Percentiles rank a stretch among this genome's conserved stretches.
Conservation (phyloP, 2,888 invertebrate genomes). For the Prosapia bicincta region DNA sequence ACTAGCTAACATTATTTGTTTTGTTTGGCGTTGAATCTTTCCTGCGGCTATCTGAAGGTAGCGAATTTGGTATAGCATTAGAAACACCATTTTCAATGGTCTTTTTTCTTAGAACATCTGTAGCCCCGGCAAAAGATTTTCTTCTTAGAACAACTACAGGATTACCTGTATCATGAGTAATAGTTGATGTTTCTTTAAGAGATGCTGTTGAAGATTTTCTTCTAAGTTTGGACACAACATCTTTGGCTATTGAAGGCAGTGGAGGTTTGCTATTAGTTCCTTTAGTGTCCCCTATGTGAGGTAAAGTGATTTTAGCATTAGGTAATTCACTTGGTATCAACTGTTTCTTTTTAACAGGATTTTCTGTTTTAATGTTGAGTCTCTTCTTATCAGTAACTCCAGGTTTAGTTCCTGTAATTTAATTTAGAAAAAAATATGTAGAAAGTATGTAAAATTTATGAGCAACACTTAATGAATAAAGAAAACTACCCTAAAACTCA, state of each 20-base stretch:
- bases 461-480: no score
- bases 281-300: background rate
- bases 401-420: background rate
- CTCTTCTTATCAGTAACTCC: background rate
- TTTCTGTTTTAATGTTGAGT: background rate
- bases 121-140: conserved; percentile 26
- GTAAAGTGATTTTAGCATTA: background rate
- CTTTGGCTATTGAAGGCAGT: conserved; percentile 11
- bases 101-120: conserved; percentile 18
- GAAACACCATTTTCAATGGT: conserved; percentile 12
- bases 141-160: conserved; percentile 16
- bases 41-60: background rate
- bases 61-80: background rate
- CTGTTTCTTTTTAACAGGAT: conserved; percentile 13
- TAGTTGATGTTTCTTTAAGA: conserved; percentile 15
- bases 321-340: background rate
- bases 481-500: no score
- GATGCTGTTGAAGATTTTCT: conserved; percentile 24
- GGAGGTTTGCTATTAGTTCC: background rate
- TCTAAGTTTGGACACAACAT: conserved; percentile 17
- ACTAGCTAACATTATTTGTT: conserved; percentile 19
- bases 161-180: conserved; percentile 4
- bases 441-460: no score
- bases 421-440: background rate
- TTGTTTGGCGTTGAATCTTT: background rate